Evolutionary conservation across 2,888 invertebrate genomes (phyloP), one percentile per base, ranked within the genome.

Genomic region (Merodon equestris): DNA sequence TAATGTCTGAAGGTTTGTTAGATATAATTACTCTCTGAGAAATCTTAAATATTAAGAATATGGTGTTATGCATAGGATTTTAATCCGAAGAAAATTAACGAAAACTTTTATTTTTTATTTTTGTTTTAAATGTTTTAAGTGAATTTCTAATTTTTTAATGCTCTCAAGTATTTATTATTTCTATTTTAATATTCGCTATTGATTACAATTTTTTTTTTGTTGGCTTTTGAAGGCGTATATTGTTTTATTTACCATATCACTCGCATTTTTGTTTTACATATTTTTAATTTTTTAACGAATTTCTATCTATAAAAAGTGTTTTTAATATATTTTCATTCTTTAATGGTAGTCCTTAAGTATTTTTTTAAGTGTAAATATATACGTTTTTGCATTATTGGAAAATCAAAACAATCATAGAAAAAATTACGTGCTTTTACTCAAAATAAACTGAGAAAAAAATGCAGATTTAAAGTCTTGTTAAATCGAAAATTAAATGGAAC

Each of bases 31-130:
- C 50, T 34, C 27, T 61, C 50, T 48, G 51, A 61, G 53, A 53
- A 64, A 70, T 79, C 79, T 79, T 79, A 79, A 79, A 79, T 79
- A 79, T 79, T 79, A 79, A 79, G 79, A 79, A 79, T 79, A 79
- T 79, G 44, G 27, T 68, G 57, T 79, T 79, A 74, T 74, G 64
- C 58, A 79, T 74, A 74, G 61, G 68, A 58, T 44, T 63, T 27
- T 47, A 60, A 63, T 79, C 40, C 51, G 67, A 77, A 64, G 48
- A 50, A 57, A 68, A 74, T 9, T 74, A 13, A 79, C 56, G 18
- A 48, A 60, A 77, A 73, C 15, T 1, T 18, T 47, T n/a, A 48
- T 17, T 40, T 53, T 42, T 48, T 40, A n/a, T 42, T 40, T 40
- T 40, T 40, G 17, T 57, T 18, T 36, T 72, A 60, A 44, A 45